Conservation (phyloP, 2,797 vertebrate genomes). For the Pseudochromis fuscus region DNA sequence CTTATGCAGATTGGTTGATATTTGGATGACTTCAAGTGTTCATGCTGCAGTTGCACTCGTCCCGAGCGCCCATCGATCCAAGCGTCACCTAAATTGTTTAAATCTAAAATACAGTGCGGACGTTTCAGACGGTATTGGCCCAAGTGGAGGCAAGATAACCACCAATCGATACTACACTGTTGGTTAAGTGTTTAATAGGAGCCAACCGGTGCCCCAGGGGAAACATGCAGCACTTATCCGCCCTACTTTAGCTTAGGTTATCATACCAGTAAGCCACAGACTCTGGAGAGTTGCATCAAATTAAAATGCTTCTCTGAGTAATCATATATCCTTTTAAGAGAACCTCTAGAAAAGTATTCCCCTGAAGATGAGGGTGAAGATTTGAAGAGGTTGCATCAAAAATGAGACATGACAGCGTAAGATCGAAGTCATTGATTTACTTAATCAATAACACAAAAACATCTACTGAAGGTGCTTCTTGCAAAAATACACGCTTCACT, state of each 20-base stretch:
- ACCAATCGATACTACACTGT: constrained; percentile 65
- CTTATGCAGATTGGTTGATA: constrained; percentile 20
- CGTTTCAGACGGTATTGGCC: constrained; percentile 53
- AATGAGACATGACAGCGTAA: constrained; percentile 25
- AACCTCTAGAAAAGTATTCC: constrained; percentile 22
- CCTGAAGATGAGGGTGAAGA: constrained; percentile 29
- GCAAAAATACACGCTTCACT: background rate
- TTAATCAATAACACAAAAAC: constrained; percentile 24
- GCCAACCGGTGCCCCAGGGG: constrained; percentile 58
- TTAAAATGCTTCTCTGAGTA: constrained; percentile 67
- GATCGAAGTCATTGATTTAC: constrained; percentile 27
- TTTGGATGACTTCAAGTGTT: constrained; percentile 56
- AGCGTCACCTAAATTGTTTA: constrained; percentile 51
- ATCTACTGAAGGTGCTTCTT: background rate
- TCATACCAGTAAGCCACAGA: constrained; percentile 58
- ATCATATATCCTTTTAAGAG: constrained; percentile 50
- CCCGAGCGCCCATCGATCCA: constrained; percentile 49
- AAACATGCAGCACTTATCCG: constrained; percentile 69
- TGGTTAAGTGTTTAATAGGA: constrained; percentile 76
- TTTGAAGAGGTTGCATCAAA: constrained; percentile 27
- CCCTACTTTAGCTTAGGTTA: constrained; percentile 63
- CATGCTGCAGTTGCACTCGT: constrained; percentile 43
- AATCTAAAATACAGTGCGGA: constrained; percentile 55
- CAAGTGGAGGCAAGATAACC: constrained; percentile 63
- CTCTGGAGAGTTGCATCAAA: constrained; percentile 59